Evolutionary conservation across 2,888 invertebrate genomes (phyloP).

Genomic region (Onthophagus sagittarius): DNA sequence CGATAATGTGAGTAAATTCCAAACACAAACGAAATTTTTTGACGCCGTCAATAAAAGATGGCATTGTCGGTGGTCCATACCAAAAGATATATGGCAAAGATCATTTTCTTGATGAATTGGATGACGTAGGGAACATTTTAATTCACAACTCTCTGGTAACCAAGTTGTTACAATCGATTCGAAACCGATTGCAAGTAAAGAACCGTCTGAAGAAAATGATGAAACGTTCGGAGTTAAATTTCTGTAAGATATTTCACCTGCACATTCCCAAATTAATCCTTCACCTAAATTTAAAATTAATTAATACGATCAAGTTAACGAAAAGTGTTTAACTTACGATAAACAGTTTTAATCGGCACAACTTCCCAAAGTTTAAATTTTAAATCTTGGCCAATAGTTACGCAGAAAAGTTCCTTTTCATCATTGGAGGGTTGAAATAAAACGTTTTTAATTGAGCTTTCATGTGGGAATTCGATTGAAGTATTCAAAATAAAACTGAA

Average conservation of each 20-base stretch:
- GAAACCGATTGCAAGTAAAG: conserved; percentile 68
- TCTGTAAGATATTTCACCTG: conserved; percentile 60
- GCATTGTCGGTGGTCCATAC: conserved; percentile 51
- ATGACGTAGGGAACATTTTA: conserved; percentile 57
- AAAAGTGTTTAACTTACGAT: conserved; percentile 46
- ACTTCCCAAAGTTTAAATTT: conserved; percentile 70
- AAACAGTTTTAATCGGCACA: conserved; percentile 53
- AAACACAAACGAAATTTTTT: conserved; percentile 59
- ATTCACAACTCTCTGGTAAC: conserved; percentile 56
- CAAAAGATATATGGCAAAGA: conserved; percentile 56
- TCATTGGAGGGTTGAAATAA: conserved; percentile 55
- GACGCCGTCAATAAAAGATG: conserved; percentile 59
- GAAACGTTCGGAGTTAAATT: conserved; percentile 56
- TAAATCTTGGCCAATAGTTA: conserved; percentile 65
- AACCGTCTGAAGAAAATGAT: conserved; percentile 72
- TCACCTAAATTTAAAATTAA: conserved; percentile 43
- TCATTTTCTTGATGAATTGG: conserved; percentile 33
- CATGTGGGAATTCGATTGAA: conserved; percentile 68
- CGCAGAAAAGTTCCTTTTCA: conserved; percentile 52
- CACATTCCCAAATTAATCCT: conserved; percentile 63
- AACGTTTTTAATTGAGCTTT: conserved; percentile 56
- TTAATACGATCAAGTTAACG: conserved; percentile 14
- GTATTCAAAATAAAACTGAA: conserved; percentile 67
- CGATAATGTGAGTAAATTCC: conserved; percentile 69
- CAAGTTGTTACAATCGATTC: conserved; percentile 65